Base-by-base conservation (phyloP, 2,797 vertebrate genomes). In the Gastrophryne carolinensis region DNA sequence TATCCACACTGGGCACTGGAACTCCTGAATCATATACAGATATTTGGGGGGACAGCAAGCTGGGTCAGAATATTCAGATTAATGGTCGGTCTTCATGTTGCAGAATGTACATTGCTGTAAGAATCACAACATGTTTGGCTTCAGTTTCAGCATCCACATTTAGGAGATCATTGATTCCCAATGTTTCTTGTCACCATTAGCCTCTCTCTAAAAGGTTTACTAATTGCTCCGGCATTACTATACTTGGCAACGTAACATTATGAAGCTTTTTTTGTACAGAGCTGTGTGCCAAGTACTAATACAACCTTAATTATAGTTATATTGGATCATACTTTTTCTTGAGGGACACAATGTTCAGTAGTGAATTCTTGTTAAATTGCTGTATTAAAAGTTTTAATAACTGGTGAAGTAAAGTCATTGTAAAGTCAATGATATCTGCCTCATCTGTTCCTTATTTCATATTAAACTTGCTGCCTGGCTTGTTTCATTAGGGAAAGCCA, bases 191-290 rank as follows among this genome's bases (percentile, higher is more conserved):
- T 57, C 65, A 54, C 49, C 57, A 69, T 56, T 69, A 29, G 65
- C 23, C 21, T 67, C 37, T 41, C 35, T 23, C 52, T 29, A 9
- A 69, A 69, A 44, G 21, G 52, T 56, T 57, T 56, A 39, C 66
- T 56, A 69, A 69, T 69, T 56, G 52, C 15, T 69, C 66, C 37
- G 50, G 26, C 47, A 56, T 60, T 49, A 41, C 32, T 37, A 27
- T 67, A 53, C 49, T 53, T 67, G 64, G 64, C 47, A 35, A 23
- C 19, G 35, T 19, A 52, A n/a, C 15, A 37, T 63, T 37, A 9
- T 19, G 4, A 67, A 35, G 21, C 24, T 12, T 17, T 29, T 21
- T 26, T 17, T 37, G 64, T 37, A 32, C 29, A 26, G 13, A 35
- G 21, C n/a, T 35, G 13, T 37, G 15, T 66, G 64, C 64, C 64